phyloP scores from a whole-genome alignment of 2,113 vertebrate genomes.

The Hipposideros armiger region DNA sequence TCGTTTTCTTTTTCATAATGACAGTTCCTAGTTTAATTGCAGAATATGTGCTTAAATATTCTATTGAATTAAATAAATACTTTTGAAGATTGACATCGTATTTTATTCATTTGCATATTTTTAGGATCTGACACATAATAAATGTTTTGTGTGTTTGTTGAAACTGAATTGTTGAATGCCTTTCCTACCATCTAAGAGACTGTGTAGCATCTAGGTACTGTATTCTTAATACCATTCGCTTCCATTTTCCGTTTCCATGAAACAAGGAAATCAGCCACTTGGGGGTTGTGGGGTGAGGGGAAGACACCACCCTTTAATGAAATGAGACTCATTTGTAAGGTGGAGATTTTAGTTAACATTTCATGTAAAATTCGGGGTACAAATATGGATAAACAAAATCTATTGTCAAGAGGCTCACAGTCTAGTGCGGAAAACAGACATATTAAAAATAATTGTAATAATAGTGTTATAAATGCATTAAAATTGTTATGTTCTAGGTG shows the following conservation, averaged over 20 bases:
- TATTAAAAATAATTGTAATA: not conserved
- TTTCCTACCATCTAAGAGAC: not conserved
- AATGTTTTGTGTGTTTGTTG: not conserved
- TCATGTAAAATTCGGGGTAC: not conserved
- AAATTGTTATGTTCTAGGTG: not conserved
- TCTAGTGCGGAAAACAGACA: not conserved
- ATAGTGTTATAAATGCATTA: not conserved
- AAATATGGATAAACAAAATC: not conserved
- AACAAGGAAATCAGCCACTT: constrained; percentile 32
- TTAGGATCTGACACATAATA: constrained; percentile 2
- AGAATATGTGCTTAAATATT: constrained; percentile 23
- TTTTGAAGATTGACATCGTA: not conserved
- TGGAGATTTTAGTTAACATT: constrained; percentile 17
- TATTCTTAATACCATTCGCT: not conserved
- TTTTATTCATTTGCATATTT: constrained; percentile 38
- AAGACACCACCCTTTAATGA: not conserved
- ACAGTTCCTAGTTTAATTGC: not conserved
- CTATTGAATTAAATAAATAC: not conserved
- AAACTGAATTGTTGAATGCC: not conserved
- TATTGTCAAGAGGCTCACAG: not conserved
- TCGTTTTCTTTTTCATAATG: not conserved
- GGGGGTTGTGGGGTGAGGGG: not conserved
- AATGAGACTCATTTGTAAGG: constrained; percentile 2
- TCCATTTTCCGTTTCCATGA: not conserved
- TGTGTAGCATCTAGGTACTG: not conserved